Evolutionary conservation across 1,140 invertebrate species (phyloP), one percentile per base, ranked within the genome.

Genomic region (Homalodisca vitripennis): DNA sequence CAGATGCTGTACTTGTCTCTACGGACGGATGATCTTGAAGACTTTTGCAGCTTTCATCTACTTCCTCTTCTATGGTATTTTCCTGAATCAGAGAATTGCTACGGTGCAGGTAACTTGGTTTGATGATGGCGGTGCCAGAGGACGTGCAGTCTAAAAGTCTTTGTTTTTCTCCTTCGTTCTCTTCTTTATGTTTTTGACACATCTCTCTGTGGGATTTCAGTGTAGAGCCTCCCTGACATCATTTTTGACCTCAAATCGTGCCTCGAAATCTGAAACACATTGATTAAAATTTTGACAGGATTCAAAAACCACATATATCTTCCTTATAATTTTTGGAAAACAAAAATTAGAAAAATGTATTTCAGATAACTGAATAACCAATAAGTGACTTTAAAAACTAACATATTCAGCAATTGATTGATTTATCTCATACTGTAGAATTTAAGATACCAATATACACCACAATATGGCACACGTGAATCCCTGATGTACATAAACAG

Each of bases 61-160:
- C 55, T 60, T 68, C 68, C 32, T 68, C 67, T 13, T 57, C 20
- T 29, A 69, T 69, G 3, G 68, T 69, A 12, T 63, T 34, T 64
- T 64, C 68, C 24, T 64, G 46, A 10, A 60, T 48, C 30, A 69
- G 29, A 29, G 68, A 69, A 29, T 57, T 69, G 24, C 57, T 64
- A 63, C 68, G 46, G 1, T 60, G 55, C n/a, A 60, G 29, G 22
- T 12, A 60, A 24, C 27, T 22, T 12, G 6, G 55, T 29, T 60
- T 60, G 10, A 24, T 6, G n/a, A n/a, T n/a, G n/a, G n/a, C n/a
- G n/a, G n/a, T n/a, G n/a, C n/a, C n/a, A n/a, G n/a, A n/a, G n/a
- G n/a, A n/a, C n/a, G n/a, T n/a, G 26, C 22, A 60, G 26, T 60
- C 55, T 60, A 10, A 10, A 60, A 60, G 2, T 10, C 29, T 60